A percentile compares a stretch with the other conserved stretches of the same genome.
Evolutionary conservation across 1,140 invertebrate species (phyloP).

Genomic region (Habropoda laboriosa): DNA sequence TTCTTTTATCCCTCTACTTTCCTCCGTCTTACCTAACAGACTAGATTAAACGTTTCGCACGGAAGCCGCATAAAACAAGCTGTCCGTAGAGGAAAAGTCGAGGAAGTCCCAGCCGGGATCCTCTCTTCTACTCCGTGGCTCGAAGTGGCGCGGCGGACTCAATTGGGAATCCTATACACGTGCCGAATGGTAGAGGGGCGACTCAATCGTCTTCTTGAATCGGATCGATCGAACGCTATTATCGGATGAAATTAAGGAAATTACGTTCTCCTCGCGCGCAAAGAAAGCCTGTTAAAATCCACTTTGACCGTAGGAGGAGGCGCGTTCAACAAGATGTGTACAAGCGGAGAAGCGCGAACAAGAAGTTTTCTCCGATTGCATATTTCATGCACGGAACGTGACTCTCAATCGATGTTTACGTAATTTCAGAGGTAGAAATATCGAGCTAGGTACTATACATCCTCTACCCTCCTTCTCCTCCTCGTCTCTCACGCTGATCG

Average conservation of each 20-base stretch:
- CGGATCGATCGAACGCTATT: not conserved
- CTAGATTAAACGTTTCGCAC: not conserved
- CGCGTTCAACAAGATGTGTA: not conserved
- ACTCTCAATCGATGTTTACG: slow-evolving; percentile 11
- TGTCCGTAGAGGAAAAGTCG: not conserved
- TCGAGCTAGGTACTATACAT: no score
- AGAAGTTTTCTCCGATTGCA: slow-evolving; percentile 12
- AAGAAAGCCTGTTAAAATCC: not conserved
- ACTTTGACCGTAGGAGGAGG: not conserved
- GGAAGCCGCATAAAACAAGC: not conserved
- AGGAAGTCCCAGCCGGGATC: no score
- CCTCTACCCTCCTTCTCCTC: no score
- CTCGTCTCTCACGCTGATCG: not conserved
- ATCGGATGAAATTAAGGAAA: slow-evolving; percentile 28
- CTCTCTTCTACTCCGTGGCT: no score
- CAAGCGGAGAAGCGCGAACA: not conserved
- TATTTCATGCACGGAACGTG: slow-evolving; percentile 3
- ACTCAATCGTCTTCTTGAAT: not conserved
- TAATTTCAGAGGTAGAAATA: not conserved
- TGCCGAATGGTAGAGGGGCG: no score
- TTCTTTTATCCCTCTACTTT: not conserved
- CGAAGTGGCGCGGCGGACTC: not conserved
- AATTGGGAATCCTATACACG: not conserved
- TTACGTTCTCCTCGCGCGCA: not conserved
- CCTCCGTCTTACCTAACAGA: not conserved